Evolutionary conservation across 2,113 vertebrate genomes (phyloP), one percentile per base, ranked within the genome.

Genomic region (Chionomys nivalis): DNA sequence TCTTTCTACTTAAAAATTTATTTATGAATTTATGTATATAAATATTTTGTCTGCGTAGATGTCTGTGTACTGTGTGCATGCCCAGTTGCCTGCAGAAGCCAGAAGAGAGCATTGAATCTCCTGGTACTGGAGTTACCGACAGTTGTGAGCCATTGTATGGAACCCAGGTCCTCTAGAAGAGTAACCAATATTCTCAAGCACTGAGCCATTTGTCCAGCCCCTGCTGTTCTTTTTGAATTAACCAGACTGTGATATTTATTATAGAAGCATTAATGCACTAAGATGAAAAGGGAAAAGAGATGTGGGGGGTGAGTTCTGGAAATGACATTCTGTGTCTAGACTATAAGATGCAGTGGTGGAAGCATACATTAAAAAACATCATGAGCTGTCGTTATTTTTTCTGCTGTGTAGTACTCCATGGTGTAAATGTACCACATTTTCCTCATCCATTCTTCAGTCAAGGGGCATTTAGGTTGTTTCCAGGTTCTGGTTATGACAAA

Each of bases 311-410:
- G 26, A 63, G 44, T 42, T 70, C 5, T 44, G 3, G 16, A 70
- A 31, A 44, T 47, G 55, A 4, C 13, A 9, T 19, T 24, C 3
- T 66, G 0, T 3, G 4, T 26, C 39, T 85, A 24, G 86, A 63
- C 33, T 31, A 36, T 9, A 42, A 44, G 33, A n/a, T 0, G 0
- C 17, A 1, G 12, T 3, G 12, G 23, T 47, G 49, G 42, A 24
- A 16, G 2, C 5, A 0, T 2, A 0, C 31, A 0, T 39, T 33
- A 16, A 58, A 7, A 52, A 52, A 52, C 49, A 52, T 14, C 49
- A 52, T 52, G 49, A 52, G 2, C 49, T 52, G 49, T 52, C 44
- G 5, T 47, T 47, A 44, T 44, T 44, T 47, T 47, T 47, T 47
- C 5, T 47, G 44, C 44, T 47, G 44, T 47, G 7, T 47, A 47